Conservation (phyloP, 2,888 invertebrate species). For the Rhagium mordax region DNA sequence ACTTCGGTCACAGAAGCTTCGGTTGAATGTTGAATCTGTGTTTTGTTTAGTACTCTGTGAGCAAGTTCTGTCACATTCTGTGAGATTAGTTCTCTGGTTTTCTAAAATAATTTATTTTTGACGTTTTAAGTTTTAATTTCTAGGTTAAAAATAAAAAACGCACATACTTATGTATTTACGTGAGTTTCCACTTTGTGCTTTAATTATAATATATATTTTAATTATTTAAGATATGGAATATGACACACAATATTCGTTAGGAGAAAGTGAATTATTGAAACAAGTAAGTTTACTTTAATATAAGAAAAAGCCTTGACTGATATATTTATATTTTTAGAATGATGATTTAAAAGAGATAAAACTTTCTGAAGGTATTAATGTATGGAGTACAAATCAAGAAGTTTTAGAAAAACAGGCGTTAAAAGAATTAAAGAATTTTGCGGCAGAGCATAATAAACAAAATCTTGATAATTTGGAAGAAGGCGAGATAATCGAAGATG, state of each 20-base stretch:
- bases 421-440: conserved; percentile 64
- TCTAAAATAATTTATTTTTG: too few relatives aligned
- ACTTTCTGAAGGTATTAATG: conserved; percentile 60
- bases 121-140: too few relatives aligned
- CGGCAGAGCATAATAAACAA: conserved; percentile 49
- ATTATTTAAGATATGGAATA: neutral
- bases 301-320: neutral
- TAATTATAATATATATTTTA: neutral
- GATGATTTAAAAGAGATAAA: conserved; percentile 48
- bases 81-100: too few relatives aligned
- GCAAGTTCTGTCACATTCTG: too few relatives aligned
- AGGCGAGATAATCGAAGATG: conserved; percentile 57
- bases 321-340: conserved; percentile 35
- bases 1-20: too few relatives aligned
- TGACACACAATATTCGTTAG: neutral
- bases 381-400: conserved; percentile 66
- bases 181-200: neutral
- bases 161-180: too few relatives aligned
- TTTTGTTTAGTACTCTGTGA: too few relatives aligned
- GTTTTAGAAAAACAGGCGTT: conserved; percentile 66
- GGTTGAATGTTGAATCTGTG: too few relatives aligned
- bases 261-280: neutral
- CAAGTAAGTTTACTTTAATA: neutral
- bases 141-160: too few relatives aligned
- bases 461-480: conserved; percentile 52